Evolutionary conservation across 2,888 invertebrate species (phyloP), one percentile per base, ranked within the genome.

Genomic region (Drosophila leonis): DNA sequence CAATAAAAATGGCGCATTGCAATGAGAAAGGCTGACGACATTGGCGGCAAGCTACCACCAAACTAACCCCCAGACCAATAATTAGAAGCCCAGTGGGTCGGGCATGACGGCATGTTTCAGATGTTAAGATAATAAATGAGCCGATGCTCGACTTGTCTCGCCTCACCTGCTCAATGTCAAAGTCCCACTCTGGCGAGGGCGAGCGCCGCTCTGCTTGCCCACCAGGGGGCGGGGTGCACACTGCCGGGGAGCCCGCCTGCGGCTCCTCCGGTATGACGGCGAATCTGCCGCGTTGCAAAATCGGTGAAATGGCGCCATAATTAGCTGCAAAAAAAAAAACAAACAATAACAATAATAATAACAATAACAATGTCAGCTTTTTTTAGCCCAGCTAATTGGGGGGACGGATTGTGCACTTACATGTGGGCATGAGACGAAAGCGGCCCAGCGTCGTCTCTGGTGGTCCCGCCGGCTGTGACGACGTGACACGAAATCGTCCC

Each of bases 401-500:
- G 1, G 29, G 20, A 35, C 8, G 52, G 6, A 24, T 33, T 35
- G 15, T 41, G 35, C 39, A 83, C 91, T 92, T 86, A 93, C 93
- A 91, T 78, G 93, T 91, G 75, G 93, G 93, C 83, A 92, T 93
- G 37, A 93, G 85, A 67, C 93, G 93, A 90, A 93, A 93, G 63
- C 93, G 88, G 37, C 93, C 93, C 52, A 93, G 86, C 51, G 93
- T 93, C 72, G 92, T 92, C 86, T 93, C 93, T 51, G 93, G 92
- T 63, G 93, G 92, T 31, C 93, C 93, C 64, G 91, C 84, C 33
- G 92, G 83, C 74, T 92, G 83, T 49, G 92, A 92, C 61, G 93
- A 92, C 63, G 94, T 94, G 83, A 94, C 94, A 90, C 94, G 94
- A 92, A 94, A 94, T 70, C 94, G 94, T 56, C 94, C 93, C 42